Evolutionary conservation across 2,888 invertebrate genomes (phyloP).

Genomic region (Ormyrus nitidulus): DNA sequence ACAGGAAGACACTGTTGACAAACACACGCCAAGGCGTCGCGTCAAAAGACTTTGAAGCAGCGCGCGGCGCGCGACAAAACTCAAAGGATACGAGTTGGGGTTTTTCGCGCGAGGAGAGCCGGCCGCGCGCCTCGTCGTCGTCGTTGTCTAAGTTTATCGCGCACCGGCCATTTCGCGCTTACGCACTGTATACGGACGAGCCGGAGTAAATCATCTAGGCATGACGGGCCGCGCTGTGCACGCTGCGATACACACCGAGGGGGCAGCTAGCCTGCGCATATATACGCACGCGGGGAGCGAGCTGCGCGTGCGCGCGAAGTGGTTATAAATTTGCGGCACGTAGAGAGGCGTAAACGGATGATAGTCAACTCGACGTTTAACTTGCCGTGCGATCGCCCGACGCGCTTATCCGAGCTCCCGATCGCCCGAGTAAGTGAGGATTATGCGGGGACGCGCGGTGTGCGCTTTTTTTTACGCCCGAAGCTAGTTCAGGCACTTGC

Average conservation of each 20-base stretch:
- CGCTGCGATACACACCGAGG: constrained; percentile 54
- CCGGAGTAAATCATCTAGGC: constrained; percentile 61
- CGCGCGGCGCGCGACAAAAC: too few species aligned
- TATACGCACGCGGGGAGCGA: neutral
- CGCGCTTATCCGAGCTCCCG: constrained; percentile 56
- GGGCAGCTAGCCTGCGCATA: constrained; percentile 36
- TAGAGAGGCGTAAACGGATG: constrained; percentile 62
- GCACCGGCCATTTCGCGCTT: neutral
- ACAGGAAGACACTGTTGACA: constrained; percentile 32
- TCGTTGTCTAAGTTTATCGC: constrained; percentile 41
- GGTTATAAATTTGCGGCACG: constrained; percentile 65
- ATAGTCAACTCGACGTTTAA: constrained; percentile 60
- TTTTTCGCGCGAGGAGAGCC: too few species aligned
- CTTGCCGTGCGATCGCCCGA: constrained; percentile 57
- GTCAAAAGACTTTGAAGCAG: too few species aligned
- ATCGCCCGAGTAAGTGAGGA: neutral
- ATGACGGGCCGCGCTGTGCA: constrained; percentile 55
- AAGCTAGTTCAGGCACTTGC: too few species aligned
- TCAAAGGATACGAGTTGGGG: too few species aligned
- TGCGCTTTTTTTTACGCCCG: too few species aligned
- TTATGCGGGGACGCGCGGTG: neutral
- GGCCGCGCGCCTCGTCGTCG: neutral
- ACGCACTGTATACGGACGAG: neutral
- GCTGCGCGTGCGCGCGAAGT: constrained; percentile 49
- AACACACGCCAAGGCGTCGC: constrained; percentile 21